These are phyloP conservation scores for Tetrapedia diversipes DNA, from an alignment of 2,888 invertebrate genomes.

Conservation along the genomic window DNA sequence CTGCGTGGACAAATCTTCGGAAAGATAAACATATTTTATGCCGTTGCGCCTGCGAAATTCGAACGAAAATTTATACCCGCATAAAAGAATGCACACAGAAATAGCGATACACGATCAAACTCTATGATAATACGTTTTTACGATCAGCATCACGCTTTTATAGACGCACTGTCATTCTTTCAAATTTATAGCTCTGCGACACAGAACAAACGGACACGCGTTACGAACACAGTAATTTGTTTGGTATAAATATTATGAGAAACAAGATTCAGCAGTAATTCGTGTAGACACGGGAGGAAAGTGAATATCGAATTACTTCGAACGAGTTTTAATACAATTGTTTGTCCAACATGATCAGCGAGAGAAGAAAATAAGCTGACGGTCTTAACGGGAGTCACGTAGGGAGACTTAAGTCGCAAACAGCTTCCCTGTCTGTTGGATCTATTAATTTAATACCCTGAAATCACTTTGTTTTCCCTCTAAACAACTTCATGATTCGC, in stretches of 20 bases:
- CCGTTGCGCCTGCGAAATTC: not conserved
- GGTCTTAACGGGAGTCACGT: conserved; percentile 77
- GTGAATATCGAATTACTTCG: conserved; percentile 64
- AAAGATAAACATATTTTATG: conserved; percentile 38
- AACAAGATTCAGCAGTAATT: no score
- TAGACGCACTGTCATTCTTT: not conserved
- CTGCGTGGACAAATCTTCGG: conserved; percentile 27
- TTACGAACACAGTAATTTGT: not conserved
- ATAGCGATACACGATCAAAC: conserved; percentile 8
- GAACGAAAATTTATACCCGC: conserved; percentile 5
- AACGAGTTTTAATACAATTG: conserved; percentile 73
- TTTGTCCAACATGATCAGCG: conserved; percentile 75
- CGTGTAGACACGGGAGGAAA: not conserved
- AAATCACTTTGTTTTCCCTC: conserved; percentile 68
- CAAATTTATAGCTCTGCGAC: not conserved
- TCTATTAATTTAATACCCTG: conserved; percentile 74
- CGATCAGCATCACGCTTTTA: not conserved
- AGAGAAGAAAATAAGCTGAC: conserved; percentile 77
- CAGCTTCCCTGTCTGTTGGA: conserved; percentile 64
- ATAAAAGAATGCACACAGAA: conserved; percentile 5
- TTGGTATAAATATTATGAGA: no score
- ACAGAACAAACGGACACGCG: not conserved
- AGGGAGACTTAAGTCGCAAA: conserved; percentile 75
- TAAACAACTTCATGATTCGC: conserved; percentile 53
- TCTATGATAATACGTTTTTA: not conserved